Conservation (phyloP, 1,140 invertebrate species). For the Magallana angulata region DNA sequence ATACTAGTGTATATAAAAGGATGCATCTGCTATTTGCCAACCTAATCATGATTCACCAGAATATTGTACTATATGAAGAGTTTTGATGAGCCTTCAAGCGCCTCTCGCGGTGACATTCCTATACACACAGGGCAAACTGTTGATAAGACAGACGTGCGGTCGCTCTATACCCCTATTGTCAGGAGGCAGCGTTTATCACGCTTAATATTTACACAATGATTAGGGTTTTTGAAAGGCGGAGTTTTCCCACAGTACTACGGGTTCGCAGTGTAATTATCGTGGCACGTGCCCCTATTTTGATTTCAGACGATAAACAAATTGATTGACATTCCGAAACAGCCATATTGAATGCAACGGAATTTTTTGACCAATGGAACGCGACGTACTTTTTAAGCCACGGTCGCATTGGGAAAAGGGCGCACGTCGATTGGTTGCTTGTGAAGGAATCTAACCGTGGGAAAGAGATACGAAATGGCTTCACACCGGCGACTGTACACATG, state of each 20-base stretch:
- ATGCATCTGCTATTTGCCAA: no score
- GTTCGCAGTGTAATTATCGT: conserved; percentile 61
- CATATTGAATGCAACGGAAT: conserved; percentile 52
- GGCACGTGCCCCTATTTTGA: conserved; percentile 70
- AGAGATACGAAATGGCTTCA: conserved; percentile 63
- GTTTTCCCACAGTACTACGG: conserved; percentile 68
- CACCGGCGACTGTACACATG: conserved; percentile 59
- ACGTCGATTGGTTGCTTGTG: conserved; percentile 62
- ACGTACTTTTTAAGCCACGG: conserved; percentile 47
- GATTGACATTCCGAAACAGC: conserved; percentile 66
- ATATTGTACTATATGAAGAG: background rate
- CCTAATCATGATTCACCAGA: conserved; percentile 18
- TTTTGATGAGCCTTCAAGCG: conserved; percentile 1
- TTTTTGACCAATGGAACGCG: conserved; percentile 59
- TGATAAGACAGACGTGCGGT: conserved; percentile 58
- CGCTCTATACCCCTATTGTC: conserved; percentile 60
- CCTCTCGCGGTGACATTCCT: conserved; percentile 48
- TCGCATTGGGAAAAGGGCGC: conserved; percentile 44
- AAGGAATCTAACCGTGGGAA: conserved; percentile 70
- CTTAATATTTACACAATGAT: conserved; percentile 67
- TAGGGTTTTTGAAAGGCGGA: conserved; percentile 64
- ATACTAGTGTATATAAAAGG: background rate
- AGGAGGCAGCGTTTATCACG: conserved; percentile 63
- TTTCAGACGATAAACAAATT: conserved; percentile 59
- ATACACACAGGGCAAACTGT: conserved; percentile 51